Evolutionary conservation across 2,888 invertebrate species (phyloP).

Genomic region (Nymphalis polychloros): DNA sequence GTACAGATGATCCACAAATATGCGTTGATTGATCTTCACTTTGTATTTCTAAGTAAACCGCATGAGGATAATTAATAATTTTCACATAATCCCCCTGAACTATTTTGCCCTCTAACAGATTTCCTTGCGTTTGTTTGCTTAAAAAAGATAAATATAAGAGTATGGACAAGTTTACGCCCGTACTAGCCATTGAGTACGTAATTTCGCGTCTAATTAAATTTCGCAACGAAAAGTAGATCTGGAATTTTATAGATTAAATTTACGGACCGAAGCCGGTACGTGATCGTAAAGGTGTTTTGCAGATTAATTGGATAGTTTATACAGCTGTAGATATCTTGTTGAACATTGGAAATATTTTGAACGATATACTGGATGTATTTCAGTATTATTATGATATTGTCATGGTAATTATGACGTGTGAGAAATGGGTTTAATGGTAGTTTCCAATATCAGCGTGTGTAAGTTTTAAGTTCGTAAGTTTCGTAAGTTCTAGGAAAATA

Average conservation of each 20-base stretch:
- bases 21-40: slow-evolving; percentile 3
- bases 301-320: slow-evolving; percentile 23
- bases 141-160: slow-evolving; percentile 15
- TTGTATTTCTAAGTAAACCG: slow-evolving; percentile 40
- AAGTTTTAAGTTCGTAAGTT: neutral
- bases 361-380: too few species aligned
- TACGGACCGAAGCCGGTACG: slow-evolving; percentile 1
- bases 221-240: slow-evolving; percentile 4
- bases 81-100: slow-evolving; percentile 40
- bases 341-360: neutral
- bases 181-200: slow-evolving; percentile 22
- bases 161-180: slow-evolving; percentile 17
- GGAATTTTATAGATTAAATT: slow-evolving; percentile 27
- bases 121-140: slow-evolving; percentile 6
- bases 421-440: too few species aligned
- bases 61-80: slow-evolving; percentile 45
- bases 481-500: neutral
- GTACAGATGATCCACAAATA: slow-evolving; percentile 49
- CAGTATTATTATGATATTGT: too few species aligned
- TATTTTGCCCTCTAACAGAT: slow-evolving; percentile 38
- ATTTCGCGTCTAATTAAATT: slow-evolving; percentile 11
- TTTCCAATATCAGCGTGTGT: too few species aligned
- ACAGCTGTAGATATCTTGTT: neutral
- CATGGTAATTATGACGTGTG: too few species aligned
- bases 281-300: slow-evolving; percentile 24